Evolutionary conservation across 64 coral and sea anemone species (phyloP).

Genomic region (Actinia equina): DNA sequence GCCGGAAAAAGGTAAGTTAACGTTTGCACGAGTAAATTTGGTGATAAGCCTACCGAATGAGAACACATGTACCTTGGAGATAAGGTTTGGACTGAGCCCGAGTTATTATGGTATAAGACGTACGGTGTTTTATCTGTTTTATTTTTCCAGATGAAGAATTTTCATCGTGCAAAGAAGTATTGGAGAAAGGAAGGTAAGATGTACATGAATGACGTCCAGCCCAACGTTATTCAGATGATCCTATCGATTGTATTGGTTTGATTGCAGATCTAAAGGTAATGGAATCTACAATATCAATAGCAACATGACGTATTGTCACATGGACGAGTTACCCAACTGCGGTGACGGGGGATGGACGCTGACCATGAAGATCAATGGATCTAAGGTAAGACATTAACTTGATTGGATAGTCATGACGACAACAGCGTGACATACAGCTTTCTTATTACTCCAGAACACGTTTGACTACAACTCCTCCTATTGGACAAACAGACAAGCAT

Average conservation of each 20-base stretch:
- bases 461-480: background rate
- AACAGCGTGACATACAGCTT: background rate
- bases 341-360: conserved; percentile 31
- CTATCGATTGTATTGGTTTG: too few relatives aligned
- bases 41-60: too few relatives aligned
- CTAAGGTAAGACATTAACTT: background rate
- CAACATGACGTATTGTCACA: background rate
- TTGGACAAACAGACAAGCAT: background rate
- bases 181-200: conserved; percentile 1
- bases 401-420: background rate
- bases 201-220: background rate
- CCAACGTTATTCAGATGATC: too few relatives aligned
- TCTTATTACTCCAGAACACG: background rate
- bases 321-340: background rate
- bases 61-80: too few relatives aligned
- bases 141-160: background rate
- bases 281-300: background rate
- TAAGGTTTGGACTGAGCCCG: too few relatives aligned
- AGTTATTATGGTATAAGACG: too few relatives aligned
- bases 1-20: too few relatives aligned
- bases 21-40: too few relatives aligned
- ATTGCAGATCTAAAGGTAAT: background rate
- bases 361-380: conserved; percentile 22
- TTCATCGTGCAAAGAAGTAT: background rate
- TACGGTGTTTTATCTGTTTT: background rate